Percentiles rank a stretch among this genome's conserved stretches.
phyloP scores from a whole-genome alignment of 2,113 vertebrate species.

The Athene cunicularia region DNA sequence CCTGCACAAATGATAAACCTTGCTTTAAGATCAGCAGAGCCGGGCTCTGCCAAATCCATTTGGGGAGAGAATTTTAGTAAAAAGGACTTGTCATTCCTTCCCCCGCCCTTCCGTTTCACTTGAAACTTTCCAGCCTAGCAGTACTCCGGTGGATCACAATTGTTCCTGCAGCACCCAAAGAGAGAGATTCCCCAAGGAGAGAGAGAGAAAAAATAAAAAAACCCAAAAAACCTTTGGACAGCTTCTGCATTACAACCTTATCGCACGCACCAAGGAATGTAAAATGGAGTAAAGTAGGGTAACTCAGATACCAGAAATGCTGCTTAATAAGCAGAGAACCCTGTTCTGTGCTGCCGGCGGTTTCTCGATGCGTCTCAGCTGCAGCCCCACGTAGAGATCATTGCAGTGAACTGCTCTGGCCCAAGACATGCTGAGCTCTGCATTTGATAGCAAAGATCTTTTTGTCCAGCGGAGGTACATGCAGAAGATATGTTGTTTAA shows the following conservation, averaged over 20 bases:
- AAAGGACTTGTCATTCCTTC: slow-evolving; percentile 44
- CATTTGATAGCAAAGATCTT: slow-evolving; percentile 21
- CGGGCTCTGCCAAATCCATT: slow-evolving; percentile 36
- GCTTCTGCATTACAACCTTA: background rate
- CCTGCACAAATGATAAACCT: slow-evolving; percentile 57
- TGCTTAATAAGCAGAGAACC: background rate
- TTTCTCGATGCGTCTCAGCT: background rate
- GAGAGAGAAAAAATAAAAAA: no score
- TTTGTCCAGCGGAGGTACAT: background rate
- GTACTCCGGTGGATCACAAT: background rate
- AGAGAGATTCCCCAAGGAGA: background rate
- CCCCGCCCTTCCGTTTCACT: slow-evolving; percentile 14
- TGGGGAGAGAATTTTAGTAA: slow-evolving; percentile 28
- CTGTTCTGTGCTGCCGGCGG: background rate
- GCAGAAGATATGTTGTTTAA: slow-evolving; percentile 9
- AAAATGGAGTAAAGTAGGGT: background rate
- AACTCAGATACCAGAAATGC: background rate
- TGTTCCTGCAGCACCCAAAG: background rate
- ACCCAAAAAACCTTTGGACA: background rate
- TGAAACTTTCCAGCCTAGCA: slow-evolving; percentile 11
- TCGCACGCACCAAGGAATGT: background rate
- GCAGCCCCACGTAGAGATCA: background rate
- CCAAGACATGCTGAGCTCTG: slow-evolving; percentile 20
- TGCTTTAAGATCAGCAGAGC: slow-evolving; percentile 26
- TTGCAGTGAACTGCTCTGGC: background rate